Evolutionary conservation across 2,888 invertebrate species (phyloP).

Genomic region (Therioaphis trifolii): DNA sequence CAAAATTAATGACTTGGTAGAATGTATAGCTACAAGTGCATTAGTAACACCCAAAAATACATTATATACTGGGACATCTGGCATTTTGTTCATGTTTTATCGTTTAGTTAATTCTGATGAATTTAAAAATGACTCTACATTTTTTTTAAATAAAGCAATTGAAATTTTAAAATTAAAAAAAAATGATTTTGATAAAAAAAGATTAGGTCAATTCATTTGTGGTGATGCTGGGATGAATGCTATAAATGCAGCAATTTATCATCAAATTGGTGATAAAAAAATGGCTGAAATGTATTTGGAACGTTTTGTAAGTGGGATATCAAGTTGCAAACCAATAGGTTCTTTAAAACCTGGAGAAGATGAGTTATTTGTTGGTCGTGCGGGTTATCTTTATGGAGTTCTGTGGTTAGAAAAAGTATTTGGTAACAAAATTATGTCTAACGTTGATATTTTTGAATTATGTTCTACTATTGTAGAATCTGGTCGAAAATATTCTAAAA

Average conservation of each 20-base stretch:
- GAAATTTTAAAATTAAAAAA: slow-evolving; percentile 74
- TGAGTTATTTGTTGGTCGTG: slow-evolving; percentile 86
- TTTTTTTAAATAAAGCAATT: slow-evolving; percentile 73
- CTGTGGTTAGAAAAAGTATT: slow-evolving; percentile 78
- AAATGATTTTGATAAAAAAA: slow-evolving; percentile 70
- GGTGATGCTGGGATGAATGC: slow-evolving; percentile 84
- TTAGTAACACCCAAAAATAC: slow-evolving; percentile 68
- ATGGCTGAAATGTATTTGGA: slow-evolving; percentile 68
- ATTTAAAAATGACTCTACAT: slow-evolving; percentile 70
- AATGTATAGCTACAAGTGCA: slow-evolving; percentile 68
- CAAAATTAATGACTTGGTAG: slow-evolving; percentile 59
- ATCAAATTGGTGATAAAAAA: slow-evolving; percentile 69
- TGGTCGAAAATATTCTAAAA: slow-evolving; percentile 77
- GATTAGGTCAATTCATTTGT: slow-evolving; percentile 75
- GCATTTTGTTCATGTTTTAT: slow-evolving; percentile 82
- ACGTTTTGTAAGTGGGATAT: slow-evolving; percentile 70
- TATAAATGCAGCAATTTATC: slow-evolving; percentile 76
- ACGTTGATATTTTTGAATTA: slow-evolving; percentile 73
- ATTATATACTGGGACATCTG: slow-evolving; percentile 76
- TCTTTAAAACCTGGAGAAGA: slow-evolving; percentile 80
- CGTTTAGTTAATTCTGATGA: slow-evolving; percentile 74
- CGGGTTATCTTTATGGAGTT: slow-evolving; percentile 84
- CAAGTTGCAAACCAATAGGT: slow-evolving; percentile 71
- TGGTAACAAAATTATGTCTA: slow-evolving; percentile 69
- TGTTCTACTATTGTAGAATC: slow-evolving; percentile 79